These are phyloP conservation scores for Actinernus sp. DNA, from an alignment of 92 coral and sea anemone species.

Conservation along the genomic window DNA sequence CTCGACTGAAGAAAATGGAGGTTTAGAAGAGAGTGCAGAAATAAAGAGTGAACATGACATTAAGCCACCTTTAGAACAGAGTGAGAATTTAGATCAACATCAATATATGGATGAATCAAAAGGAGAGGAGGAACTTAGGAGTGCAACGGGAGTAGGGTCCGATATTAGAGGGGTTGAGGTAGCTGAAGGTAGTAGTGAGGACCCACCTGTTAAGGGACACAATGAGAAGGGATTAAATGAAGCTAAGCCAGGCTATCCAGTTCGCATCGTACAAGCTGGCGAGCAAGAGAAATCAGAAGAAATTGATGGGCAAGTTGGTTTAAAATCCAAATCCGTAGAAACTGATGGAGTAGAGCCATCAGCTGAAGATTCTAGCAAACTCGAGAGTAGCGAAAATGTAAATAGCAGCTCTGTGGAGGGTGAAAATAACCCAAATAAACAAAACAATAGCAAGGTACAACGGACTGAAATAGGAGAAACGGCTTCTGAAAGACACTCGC, in stretches of 20 bases:
- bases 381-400: neutral
- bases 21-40: neutral
- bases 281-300: constrained; percentile 11
- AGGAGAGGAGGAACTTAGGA: constrained; percentile 25
- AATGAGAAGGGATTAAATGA: neutral
- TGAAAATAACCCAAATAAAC: no score
- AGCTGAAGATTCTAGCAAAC: neutral
- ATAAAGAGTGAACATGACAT: neutral
- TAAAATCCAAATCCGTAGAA: neutral
- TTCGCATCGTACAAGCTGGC: constrained; percentile 16
- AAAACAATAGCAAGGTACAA: no score
- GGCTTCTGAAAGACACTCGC: constrained; percentile 2
- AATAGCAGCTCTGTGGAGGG: neutral
- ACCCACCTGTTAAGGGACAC: neutral
- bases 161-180: constrained; percentile 75
- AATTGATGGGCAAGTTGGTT: constrained; percentile 7
- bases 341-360: constrained; percentile 3
- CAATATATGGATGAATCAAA: neutral
- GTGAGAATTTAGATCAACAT: no score
- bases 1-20: neutral
- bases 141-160: constrained; percentile 71
- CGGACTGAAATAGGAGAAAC: no score
- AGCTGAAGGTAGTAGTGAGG: constrained; percentile 21
- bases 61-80: neutral
- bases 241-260: constrained; percentile 26